phyloP scores from a whole-genome alignment of 2,113 vertebrate genomes.

The Theropithecus gelada region DNA sequence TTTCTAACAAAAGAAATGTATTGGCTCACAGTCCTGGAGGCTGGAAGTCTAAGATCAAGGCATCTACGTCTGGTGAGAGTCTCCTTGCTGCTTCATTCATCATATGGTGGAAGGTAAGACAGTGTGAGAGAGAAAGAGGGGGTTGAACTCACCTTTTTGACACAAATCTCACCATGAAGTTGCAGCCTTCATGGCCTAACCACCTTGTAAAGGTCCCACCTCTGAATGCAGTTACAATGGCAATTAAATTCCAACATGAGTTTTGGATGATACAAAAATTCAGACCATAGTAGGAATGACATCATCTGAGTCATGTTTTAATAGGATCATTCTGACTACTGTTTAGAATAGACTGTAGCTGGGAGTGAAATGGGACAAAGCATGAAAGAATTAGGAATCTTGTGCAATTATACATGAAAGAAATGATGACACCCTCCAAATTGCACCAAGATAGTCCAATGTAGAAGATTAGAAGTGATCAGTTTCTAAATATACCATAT shows the following conservation, averaged over 20 bases:
- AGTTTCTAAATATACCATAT: background rate
- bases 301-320: background rate
- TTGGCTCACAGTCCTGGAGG: background rate
- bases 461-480: background rate
- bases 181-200: background rate
- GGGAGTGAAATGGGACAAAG: background rate
- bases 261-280: background rate
- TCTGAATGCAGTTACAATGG: background rate
- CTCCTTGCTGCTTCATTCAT: background rate
- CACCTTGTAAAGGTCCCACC: background rate
- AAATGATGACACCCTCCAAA: background rate
- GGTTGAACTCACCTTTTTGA: background rate
- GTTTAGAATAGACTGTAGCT: background rate
- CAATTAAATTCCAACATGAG: background rate
- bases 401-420: background rate
- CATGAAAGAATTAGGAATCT: background rate
- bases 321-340: background rate
- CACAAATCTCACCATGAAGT: background rate
- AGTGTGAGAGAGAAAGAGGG: background rate
- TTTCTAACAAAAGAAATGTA: background rate
- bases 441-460: background rate
- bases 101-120: background rate
- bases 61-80: background rate
- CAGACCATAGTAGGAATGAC: background rate
- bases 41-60: background rate